These are phyloP conservation scores for Copidosoma floridanum DNA, from an alignment of 1,140 invertebrate genomes.

Conservation along the genomic window DNA sequence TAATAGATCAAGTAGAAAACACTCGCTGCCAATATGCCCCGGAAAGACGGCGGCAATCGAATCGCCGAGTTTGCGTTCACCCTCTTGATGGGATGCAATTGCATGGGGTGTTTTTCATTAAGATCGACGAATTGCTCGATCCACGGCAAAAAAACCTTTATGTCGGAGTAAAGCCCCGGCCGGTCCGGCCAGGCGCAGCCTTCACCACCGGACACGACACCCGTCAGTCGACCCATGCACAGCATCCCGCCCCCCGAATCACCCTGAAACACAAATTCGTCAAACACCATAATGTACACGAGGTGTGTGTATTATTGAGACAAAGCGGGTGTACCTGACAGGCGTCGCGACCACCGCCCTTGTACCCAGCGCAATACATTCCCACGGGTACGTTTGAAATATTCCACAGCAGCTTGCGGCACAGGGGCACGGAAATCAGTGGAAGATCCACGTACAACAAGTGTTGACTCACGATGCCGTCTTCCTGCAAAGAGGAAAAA, in stretches of 20 bases:
- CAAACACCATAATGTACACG: too few species aligned
- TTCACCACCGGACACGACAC: conserved; percentile 56
- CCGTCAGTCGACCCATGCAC: conserved; percentile 29
- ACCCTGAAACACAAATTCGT: conserved; percentile 11
- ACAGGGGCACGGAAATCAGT: background rate
- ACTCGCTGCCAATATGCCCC: too few species aligned
- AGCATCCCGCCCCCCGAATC: conserved; percentile 29
- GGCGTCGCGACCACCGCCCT: conserved; percentile 20
- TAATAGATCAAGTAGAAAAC: too few species aligned
- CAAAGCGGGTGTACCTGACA: conserved; percentile 14
- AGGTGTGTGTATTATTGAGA: too few species aligned
- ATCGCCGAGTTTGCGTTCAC: too few species aligned
- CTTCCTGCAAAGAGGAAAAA: background rate
- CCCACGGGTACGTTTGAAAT: conserved; percentile 6
- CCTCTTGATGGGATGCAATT: too few species aligned
- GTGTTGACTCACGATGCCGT: background rate
- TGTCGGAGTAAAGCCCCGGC: conserved; percentile 58
- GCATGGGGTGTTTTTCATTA: too few species aligned
- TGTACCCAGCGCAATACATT: conserved; percentile 22
- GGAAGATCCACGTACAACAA: conserved; percentile 14
- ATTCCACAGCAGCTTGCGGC: background rate
- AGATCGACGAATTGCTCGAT: conserved; percentile 14
- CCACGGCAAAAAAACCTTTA: conserved; percentile 29
- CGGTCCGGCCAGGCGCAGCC: conserved; percentile 51
- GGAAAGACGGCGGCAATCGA: too few species aligned